phyloP scores from a whole-genome alignment of 2,797 vertebrate species.

The Helostoma temminkii region DNA sequence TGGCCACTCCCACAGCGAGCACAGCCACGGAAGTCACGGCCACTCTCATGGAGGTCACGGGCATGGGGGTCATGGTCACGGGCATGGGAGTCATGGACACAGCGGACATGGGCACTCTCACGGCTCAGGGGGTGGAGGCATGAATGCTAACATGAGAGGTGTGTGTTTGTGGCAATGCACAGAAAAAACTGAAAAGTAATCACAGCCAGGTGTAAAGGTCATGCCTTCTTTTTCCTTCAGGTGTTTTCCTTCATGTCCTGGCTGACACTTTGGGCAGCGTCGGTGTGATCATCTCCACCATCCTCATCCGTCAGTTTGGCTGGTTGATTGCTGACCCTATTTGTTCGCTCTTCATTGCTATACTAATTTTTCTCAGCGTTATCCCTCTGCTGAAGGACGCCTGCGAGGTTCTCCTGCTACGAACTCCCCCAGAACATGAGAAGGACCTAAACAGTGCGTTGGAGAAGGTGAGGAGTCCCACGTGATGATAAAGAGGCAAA shows the following conservation, averaged over 20 bases:
- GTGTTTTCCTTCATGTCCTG: slow-evolving; percentile 96
- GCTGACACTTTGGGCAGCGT: slow-evolving; percentile 98
- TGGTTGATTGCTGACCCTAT: slow-evolving; percentile 98
- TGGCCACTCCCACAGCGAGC: slow-evolving; percentile 86
- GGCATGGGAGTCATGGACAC: slow-evolving; percentile 77
- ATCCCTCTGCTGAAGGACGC: slow-evolving; percentile 95
- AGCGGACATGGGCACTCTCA: slow-evolving; percentile 87
- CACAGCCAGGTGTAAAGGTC: accelerated
- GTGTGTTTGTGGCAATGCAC: neutral
- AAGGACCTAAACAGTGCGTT: slow-evolving; percentile 92
- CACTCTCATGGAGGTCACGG: slow-evolving; percentile 88
- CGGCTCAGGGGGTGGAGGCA: slow-evolving; percentile 86
- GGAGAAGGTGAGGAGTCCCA: slow-evolving; percentile 88
- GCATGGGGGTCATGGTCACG: slow-evolving; percentile 76
- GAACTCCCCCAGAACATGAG: slow-evolving; percentile 91
- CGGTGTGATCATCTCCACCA: slow-evolving; percentile 96
- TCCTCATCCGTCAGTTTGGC: slow-evolving; percentile 98
- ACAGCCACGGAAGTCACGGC: slow-evolving; percentile 85
- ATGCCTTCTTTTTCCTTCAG: slow-evolving; percentile 70
- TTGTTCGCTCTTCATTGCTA: slow-evolving; percentile 97
- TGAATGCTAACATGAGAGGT: slow-evolving; percentile 99
- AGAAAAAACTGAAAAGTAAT: too few relatives aligned
- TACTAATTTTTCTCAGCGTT: slow-evolving; percentile 96
- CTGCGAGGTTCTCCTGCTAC: slow-evolving; percentile 93
- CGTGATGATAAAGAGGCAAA: neutral